phyloP scores from a whole-genome alignment of 2,888 invertebrate species.

The Chloroclystis v-ata region DNA sequence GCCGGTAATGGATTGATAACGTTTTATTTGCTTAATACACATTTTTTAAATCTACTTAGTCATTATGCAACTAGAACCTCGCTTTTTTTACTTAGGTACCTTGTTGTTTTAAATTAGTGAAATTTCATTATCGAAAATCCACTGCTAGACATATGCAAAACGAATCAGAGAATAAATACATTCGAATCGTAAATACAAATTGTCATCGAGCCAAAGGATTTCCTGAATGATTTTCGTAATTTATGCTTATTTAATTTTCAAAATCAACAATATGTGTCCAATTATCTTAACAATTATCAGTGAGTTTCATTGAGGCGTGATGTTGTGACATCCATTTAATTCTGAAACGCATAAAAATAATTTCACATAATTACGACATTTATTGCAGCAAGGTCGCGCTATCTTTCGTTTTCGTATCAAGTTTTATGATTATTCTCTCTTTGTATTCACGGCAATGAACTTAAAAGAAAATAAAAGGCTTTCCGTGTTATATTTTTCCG shows the following conservation, averaged over 20 bases:
- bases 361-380: conserved; percentile 75
- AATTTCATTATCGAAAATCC: too few relatives aligned
- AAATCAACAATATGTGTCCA: conserved; percentile 28
- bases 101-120: too few relatives aligned
- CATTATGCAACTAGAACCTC: conserved; percentile 28
- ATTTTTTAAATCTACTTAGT: too few relatives aligned
- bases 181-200: too few relatives aligned
- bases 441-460: conserved; percentile 55
- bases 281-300: conserved; percentile 39
- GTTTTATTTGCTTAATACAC: conserved; percentile 52
- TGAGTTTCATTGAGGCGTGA: conserved; percentile 60
- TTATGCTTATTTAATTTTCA: neutral
- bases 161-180: too few relatives aligned
- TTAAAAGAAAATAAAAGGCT: conserved; percentile 60
- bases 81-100: too few relatives aligned
- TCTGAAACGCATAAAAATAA: conserved; percentile 72
- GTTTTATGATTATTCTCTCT: conserved; percentile 32
- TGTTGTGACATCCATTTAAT: conserved; percentile 69
- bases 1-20: conserved; percentile 72
- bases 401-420: conserved; percentile 51
- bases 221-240: neutral
- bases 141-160: too few relatives aligned
- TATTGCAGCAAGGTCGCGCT: conserved; percentile 62
- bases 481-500: conserved; percentile 56
- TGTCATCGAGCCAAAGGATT: too few relatives aligned